Evolutionary conservation across 2,888 invertebrate species (phyloP).

Genomic region (Chydorus sphaericus): DNA sequence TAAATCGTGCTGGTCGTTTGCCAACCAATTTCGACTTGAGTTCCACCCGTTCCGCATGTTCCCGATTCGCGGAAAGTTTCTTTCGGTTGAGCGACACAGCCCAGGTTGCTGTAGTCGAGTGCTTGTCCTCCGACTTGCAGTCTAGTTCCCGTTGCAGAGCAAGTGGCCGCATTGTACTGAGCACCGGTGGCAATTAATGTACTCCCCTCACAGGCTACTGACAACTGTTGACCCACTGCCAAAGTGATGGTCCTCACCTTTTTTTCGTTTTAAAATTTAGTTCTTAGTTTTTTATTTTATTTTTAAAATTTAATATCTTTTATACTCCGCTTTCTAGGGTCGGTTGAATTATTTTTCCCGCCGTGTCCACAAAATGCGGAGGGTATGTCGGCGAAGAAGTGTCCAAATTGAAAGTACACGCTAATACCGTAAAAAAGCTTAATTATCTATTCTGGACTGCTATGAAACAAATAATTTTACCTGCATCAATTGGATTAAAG

Average conservation of each 20-base stretch:
- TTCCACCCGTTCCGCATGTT: constrained; percentile 5
- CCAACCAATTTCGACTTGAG: constrained; percentile 13
- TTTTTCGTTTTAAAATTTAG: background rate
- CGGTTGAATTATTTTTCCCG: constrained; percentile 6
- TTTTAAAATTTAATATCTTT: background rate
- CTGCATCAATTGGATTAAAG: no score
- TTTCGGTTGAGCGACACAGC: constrained; percentile 2
- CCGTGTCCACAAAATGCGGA: background rate
- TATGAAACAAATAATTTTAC: no score
- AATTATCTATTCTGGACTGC: no score
- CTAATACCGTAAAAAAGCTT: no score
- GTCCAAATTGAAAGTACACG: constrained; percentile 9
- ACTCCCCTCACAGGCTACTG: constrained; percentile 15
- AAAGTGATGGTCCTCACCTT: constrained; percentile 4
- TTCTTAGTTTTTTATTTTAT: background rate
- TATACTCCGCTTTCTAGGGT: background rate
- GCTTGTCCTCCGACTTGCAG: constrained; percentile 1
- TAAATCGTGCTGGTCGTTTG: constrained; percentile 24
- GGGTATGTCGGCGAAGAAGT: constrained; percentile 2
- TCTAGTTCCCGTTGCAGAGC: constrained; percentile 1
- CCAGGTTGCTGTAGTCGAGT: background rate
- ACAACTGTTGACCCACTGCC: constrained; percentile 3
- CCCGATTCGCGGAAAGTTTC: constrained; percentile 12
- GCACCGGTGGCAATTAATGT: background rate
- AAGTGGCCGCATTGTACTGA: background rate